A percentile compares a stretch with the other conserved stretches of the same genome.
phyloP scores from a whole-genome alignment of 2,797 vertebrate species.

The Poecilia wingei region DNA sequence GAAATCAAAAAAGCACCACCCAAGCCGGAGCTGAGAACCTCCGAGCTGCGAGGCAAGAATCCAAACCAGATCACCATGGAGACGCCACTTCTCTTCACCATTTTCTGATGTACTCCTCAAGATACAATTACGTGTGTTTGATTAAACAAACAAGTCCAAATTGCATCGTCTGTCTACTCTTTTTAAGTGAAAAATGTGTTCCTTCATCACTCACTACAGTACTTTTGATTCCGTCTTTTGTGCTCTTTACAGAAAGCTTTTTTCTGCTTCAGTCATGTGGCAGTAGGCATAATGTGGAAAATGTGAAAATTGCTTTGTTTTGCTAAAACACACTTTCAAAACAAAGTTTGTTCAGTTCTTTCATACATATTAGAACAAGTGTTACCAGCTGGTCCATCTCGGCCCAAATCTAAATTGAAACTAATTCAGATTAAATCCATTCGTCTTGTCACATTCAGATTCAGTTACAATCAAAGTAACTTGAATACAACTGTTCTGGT shows the following conservation, averaged over 20 bases:
- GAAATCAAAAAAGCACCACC: not conserved
- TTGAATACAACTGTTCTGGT: not conserved
- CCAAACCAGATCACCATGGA: not conserved
- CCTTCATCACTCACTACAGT: not conserved
- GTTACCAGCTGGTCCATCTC: not conserved
- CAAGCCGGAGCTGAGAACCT: not conserved
- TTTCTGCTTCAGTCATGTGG: not conserved
- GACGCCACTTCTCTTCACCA: not conserved
- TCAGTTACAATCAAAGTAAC: not conserved
- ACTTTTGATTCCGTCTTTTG: not conserved
- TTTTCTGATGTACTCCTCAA: not conserved
- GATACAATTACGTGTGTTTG: not conserved
- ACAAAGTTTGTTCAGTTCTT: not conserved
- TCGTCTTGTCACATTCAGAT: not conserved
- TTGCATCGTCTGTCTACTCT: not conserved
- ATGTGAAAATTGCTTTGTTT: not conserved
- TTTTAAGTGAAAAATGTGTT: not conserved
- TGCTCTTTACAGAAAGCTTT: not conserved
- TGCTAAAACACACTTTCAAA: not conserved
- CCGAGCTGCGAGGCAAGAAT: not conserved
- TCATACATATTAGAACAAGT: not conserved
- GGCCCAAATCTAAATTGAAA: not conserved
- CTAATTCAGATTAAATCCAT: not conserved
- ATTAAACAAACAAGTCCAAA: constrained; percentile 4
- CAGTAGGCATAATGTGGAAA: not conserved